Percentiles rank a stretch among this genome's conserved stretches.
These are phyloP conservation scores for Ursus arctos DNA, from an alignment of 2,113 vertebrate genomes.

Conservation along the genomic window DNA sequence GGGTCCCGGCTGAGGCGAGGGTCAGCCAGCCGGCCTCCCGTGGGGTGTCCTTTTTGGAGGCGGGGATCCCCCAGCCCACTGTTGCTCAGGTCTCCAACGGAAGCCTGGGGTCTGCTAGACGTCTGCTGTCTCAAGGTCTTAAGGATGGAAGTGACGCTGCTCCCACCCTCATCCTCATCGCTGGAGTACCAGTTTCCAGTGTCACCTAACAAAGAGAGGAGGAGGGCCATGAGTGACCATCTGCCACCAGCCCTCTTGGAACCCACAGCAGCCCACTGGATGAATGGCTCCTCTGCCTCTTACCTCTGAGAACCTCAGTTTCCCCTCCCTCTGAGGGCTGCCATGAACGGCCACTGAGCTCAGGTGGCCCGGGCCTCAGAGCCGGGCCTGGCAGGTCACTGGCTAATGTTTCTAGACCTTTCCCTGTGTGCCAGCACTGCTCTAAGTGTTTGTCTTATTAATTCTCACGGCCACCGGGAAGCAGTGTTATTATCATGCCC, in stretches of 20 bases:
- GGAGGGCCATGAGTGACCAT: neutral
- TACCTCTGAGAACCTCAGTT: neutral
- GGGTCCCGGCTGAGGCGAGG: conserved; percentile 93
- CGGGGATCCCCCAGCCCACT: conserved; percentile 89
- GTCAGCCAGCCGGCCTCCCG: conserved; percentile 85
- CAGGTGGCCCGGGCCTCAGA: accelerated
- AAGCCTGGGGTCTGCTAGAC: conserved; percentile 76
- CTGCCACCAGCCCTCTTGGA: accelerated
- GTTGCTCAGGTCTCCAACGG: conserved; percentile 51
- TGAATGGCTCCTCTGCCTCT: neutral
- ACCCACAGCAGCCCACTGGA: accelerated
- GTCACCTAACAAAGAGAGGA: conserved; percentile 88
- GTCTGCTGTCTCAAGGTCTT: conserved; percentile 95
- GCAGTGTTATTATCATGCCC: neutral
- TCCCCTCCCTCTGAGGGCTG: neutral
- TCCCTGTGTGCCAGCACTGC: neutral
- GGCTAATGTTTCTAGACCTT: neutral
- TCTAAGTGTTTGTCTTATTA: neutral
- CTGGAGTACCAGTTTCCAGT: conserved; percentile 98
- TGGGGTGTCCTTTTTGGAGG: conserved; percentile 88
- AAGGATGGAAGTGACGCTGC: conserved; percentile 96
- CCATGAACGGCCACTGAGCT: neutral
- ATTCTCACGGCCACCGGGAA: neutral
- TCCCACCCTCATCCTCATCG: conserved; percentile 95
- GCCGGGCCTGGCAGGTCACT: neutral